phyloP scores from a whole-genome alignment of 2,113 vertebrate species.

The Chitala chitala region DNA sequence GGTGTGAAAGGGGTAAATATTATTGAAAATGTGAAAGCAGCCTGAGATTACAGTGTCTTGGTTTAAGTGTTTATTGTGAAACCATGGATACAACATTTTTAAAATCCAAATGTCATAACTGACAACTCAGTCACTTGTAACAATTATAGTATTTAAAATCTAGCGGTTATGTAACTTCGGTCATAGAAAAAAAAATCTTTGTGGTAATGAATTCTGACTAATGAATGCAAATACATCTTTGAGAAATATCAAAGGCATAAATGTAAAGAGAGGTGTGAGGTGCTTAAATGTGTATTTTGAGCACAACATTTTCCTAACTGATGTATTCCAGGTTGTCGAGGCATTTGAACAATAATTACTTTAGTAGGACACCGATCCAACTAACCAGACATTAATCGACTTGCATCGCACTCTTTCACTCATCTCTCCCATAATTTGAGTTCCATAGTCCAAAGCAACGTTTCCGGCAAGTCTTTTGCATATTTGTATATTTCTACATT shows the following conservation, averaged over 20 bases:
- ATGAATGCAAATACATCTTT: neutral
- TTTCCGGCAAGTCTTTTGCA: neutral
- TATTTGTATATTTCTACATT: neutral
- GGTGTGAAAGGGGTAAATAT: constrained; percentile 4
- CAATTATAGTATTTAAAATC: neutral
- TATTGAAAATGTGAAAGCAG: constrained; percentile 8
- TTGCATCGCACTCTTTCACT: neutral
- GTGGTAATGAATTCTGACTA: neutral
- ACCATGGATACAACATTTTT: constrained; percentile 10
- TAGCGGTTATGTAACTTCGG: neutral
- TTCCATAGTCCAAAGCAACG: neutral
- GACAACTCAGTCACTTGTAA: neutral
- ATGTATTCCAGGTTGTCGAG: neutral
- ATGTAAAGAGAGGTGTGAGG: neutral
- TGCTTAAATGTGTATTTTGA: neutral
- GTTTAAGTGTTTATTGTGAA: constrained; percentile 23
- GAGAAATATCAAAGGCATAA: neutral
- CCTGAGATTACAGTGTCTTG: neutral
- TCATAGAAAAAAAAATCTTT: neutral
- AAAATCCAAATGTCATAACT: neutral
- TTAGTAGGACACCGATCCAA: too few species aligned
- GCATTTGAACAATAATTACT: neutral
- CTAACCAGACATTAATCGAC: too few species aligned
- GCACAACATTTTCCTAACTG: neutral
- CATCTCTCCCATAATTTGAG: neutral